Conservation (phyloP, 2,888 invertebrate species). For the Oxycera nigricornis region DNA sequence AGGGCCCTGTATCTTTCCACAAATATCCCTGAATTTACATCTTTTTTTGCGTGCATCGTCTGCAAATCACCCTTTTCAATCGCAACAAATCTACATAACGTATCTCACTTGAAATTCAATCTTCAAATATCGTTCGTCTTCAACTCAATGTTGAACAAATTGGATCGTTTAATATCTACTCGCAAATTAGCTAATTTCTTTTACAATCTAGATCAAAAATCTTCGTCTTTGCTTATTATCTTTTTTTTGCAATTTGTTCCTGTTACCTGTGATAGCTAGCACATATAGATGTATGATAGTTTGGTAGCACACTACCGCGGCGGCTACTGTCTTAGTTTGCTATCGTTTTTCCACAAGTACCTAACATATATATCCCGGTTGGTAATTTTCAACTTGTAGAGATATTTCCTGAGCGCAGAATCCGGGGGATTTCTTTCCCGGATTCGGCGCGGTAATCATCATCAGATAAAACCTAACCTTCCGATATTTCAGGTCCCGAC, state of each 20-base stretch:
- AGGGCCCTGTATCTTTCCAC: too few relatives aligned
- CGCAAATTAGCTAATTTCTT: conserved; percentile 25
- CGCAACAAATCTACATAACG: too few relatives aligned
- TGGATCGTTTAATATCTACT: conserved; percentile 17
- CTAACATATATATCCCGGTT: too few relatives aligned
- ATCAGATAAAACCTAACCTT: conserved; percentile 5
- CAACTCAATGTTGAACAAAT: conserved; percentile 13
- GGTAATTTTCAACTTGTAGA: not conserved
- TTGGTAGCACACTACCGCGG: not conserved
- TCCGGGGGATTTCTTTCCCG: not conserved
- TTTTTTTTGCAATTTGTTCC: not conserved
- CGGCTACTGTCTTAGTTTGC: not conserved
- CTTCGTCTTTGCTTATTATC: not conserved
- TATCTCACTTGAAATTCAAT: not conserved
- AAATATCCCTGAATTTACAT: too few relatives aligned
- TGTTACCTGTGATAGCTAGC: not conserved
- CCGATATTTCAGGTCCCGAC: not conserved
- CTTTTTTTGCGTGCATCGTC: too few relatives aligned
- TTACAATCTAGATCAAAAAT: conserved; percentile 16
- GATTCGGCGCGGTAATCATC: not conserved
- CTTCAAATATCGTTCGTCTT: conserved; percentile 2
- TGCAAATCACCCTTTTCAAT: too few relatives aligned
- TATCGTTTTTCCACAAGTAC: not conserved
- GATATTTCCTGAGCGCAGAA: not conserved
- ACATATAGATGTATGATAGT: not conserved